Evolutionary conservation across 2,888 invertebrate species (phyloP).

Genomic region (Meganola albula): DNA sequence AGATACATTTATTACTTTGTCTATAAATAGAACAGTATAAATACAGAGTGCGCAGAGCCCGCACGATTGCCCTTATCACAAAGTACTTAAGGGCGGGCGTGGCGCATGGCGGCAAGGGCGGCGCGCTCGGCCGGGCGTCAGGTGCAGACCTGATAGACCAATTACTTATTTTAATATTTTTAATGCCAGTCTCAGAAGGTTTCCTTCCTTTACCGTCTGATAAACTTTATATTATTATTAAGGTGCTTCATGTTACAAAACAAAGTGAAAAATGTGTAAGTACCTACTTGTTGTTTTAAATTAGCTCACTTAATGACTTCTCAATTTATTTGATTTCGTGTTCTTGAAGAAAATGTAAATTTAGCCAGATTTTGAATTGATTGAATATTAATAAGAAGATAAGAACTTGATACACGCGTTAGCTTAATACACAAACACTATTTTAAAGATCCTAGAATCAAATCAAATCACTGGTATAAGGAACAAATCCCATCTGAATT

Average conservation of each 20-base stretch:
- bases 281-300: too few species aligned
- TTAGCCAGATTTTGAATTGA: too few species aligned
- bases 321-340: too few species aligned
- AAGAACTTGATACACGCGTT: too few species aligned
- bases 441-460: too few species aligned
- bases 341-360: too few species aligned
- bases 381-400: too few species aligned
- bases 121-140: slow-evolving; percentile 44
- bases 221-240: slow-evolving; percentile 46
- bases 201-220: slow-evolving; percentile 42
- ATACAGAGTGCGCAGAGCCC: slow-evolving; percentile 31
- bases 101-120: slow-evolving; percentile 34
- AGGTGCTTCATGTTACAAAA: slow-evolving; percentile 37
- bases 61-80: slow-evolving; percentile 51
- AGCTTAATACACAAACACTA: too few species aligned
- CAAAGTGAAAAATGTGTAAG: slow-evolving; percentile 25
- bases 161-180: slow-evolving; percentile 72
- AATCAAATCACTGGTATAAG: slow-evolving; percentile 9
- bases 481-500: slow-evolving; percentile 8
- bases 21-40: slow-evolving; percentile 31
- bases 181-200: slow-evolving; percentile 50
- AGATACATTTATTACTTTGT: slow-evolving; percentile 22
- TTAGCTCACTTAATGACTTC: too few species aligned
- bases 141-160: slow-evolving; percentile 66
- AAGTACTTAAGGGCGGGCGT: slow-evolving; percentile 46